Evolutionary conservation across 1,140 invertebrate species (phyloP).

Genomic region (Dreissena rostriformis): DNA sequence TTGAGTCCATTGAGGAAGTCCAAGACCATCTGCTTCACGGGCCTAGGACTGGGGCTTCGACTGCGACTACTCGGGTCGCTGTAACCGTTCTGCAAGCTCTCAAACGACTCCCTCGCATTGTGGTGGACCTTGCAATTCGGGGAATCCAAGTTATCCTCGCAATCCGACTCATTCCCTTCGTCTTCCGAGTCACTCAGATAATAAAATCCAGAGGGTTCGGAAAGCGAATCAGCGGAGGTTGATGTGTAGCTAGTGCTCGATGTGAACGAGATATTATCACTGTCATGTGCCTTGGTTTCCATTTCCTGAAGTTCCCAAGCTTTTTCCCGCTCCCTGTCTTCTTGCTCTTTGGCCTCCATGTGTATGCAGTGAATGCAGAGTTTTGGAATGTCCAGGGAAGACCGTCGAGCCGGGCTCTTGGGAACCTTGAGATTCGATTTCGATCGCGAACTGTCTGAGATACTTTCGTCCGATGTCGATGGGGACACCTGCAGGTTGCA

Average conservation of each 20-base stretch:
- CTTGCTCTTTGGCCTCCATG: constrained; percentile 81
- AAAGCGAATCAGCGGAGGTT: constrained; percentile 30
- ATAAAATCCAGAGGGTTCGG: constrained; percentile 46
- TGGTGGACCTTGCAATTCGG: background rate
- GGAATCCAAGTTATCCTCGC: constrained; percentile 34
- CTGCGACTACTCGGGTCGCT: background rate
- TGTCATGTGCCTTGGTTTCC: constrained; percentile 22
- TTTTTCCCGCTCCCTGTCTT: constrained; percentile 39
- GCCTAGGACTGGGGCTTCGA: background rate
- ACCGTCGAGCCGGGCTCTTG: constrained; percentile 62
- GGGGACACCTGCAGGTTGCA: constrained; percentile 52
- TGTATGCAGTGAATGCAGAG: constrained; percentile 77
- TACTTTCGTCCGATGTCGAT: constrained; percentile 69
- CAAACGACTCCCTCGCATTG: background rate
- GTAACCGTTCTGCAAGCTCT: constrained; percentile 7
- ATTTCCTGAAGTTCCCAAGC: constrained; percentile 16
- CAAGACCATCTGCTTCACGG: constrained; percentile 20
- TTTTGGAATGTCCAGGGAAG: constrained; percentile 76
- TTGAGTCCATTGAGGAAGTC: constrained; percentile 39
- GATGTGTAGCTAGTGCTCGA: constrained; percentile 62
- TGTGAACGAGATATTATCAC: constrained; percentile 50
- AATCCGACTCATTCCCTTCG: constrained; percentile 60
- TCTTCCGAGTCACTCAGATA: constrained; percentile 60
- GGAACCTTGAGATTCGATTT: constrained; percentile 62
- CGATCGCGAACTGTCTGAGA: background rate